A percentile compares a stretch with the other conserved stretches of the same genome.
Conservation (phyloP, 2,797 vertebrate species). For the Kryptolebias ocellatus region DNA sequence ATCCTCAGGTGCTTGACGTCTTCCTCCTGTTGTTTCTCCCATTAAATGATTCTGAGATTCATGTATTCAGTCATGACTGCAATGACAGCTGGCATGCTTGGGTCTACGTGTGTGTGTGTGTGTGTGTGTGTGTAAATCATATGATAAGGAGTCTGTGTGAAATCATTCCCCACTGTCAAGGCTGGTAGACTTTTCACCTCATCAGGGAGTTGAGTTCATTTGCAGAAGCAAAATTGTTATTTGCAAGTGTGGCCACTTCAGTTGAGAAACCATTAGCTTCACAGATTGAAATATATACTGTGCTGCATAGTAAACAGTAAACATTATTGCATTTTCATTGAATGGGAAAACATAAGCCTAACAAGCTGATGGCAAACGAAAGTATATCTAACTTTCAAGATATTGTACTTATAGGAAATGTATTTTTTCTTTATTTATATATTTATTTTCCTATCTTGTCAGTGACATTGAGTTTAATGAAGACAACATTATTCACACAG, state of each 20-base stretch:
- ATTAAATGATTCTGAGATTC: conserved; percentile 58
- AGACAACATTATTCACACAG: conserved; percentile 5
- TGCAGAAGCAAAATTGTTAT: conserved; percentile 66
- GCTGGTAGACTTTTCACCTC: conserved; percentile 60
- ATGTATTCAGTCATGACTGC: conserved; percentile 50
- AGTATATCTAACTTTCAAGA: conserved; percentile 33
- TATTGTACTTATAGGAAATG: conserved; percentile 31
- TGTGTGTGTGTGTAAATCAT: conserved; percentile 21
- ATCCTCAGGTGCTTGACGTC: conserved; percentile 50
- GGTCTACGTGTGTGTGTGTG: neutral
- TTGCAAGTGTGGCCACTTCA: conserved; percentile 65
- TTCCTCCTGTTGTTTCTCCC: conserved; percentile 33
- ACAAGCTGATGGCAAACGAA: conserved; percentile 55
- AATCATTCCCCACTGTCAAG: conserved; percentile 38
- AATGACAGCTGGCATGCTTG: conserved; percentile 27
- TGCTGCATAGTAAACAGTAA: conserved; percentile 57
- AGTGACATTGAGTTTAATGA: neutral
- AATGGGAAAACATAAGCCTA: conserved; percentile 43
- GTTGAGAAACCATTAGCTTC: conserved; percentile 68
- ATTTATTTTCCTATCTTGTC: conserved; percentile 7
- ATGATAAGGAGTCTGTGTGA: conserved; percentile 42
- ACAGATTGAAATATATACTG: conserved; percentile 68
- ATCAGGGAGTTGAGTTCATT: conserved; percentile 71
- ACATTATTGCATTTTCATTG: conserved; percentile 64
- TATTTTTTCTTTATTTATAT: neutral